phyloP scores from a whole-genome alignment of 2,797 vertebrate species.

The Picus viridis region DNA sequence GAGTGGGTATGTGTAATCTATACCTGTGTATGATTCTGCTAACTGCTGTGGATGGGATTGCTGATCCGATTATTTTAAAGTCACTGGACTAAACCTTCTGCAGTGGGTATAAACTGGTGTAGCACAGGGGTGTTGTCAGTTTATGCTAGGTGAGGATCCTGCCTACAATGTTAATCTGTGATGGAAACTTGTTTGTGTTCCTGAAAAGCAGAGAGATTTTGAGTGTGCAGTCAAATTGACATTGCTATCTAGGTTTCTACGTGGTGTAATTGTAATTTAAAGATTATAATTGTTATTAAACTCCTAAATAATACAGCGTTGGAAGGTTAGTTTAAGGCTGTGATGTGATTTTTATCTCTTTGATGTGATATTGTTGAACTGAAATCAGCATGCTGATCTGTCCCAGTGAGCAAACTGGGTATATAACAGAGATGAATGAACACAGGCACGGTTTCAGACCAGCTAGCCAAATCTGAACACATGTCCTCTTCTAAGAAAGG shows the following conservation, averaged over 20 bases:
- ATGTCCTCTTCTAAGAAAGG: constrained; percentile 45
- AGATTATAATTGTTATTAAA: constrained; percentile 57
- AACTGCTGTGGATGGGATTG: neutral
- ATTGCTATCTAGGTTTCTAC: constrained; percentile 30
- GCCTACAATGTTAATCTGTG: neutral
- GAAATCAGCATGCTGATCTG: constrained; percentile 2
- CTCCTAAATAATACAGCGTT: constrained; percentile 48
- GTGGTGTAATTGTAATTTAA: constrained; percentile 37
- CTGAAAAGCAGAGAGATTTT: constrained; percentile 48
- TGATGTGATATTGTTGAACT: neutral
- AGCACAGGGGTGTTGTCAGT: neutral
- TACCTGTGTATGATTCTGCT: neutral
- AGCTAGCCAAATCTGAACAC: constrained; percentile 45
- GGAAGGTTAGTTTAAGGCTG: constrained; percentile 43
- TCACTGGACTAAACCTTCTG: constrained; percentile 18
- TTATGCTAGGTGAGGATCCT: constrained; percentile 1
- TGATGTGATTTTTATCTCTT: constrained; percentile 12
- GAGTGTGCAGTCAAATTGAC: constrained; percentile 16
- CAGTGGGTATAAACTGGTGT: neutral
- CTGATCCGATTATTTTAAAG: constrained; percentile 50
- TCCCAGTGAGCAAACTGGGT: constrained; percentile 12
- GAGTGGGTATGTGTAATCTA: neutral
- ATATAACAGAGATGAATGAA: constrained; percentile 6
- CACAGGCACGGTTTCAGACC: constrained; percentile 12
- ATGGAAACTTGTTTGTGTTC: constrained; percentile 42